Percentiles rank a stretch among this genome's conserved stretches.
Conservation (phyloP, 2,113 vertebrate genomes). For the Calypte anna region DNA sequence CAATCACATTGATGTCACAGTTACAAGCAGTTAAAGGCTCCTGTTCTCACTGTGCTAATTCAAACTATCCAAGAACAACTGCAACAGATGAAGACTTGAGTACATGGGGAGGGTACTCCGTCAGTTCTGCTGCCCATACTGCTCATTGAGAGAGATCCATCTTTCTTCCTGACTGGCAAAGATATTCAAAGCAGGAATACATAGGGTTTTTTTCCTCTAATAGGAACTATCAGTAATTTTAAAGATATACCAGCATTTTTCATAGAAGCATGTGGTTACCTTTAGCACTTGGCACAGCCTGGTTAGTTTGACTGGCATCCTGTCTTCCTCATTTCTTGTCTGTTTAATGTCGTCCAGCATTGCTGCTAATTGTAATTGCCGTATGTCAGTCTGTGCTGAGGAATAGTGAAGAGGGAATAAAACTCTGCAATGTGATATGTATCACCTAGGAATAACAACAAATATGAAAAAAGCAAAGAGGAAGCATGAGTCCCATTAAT, state of each 20-base stretch:
- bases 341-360: neutral
- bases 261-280: neutral
- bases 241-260: neutral
- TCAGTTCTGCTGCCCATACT: neutral
- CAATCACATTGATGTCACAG: neutral
- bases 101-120: neutral
- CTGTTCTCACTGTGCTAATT: neutral
- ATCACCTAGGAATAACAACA: neutral
- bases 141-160: neutral
- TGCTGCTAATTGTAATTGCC: conserved; percentile 7
- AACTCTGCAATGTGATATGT: neutral
- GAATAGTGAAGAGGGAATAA: neutral
- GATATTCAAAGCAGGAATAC: neutral
- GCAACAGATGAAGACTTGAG: neutral
- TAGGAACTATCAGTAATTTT: neutral
- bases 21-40: neutral
- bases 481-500: neutral
- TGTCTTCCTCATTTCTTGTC: neutral
- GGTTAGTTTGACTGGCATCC: neutral
- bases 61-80: neutral
- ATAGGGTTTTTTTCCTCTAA: accelerated
- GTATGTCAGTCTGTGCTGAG: neutral
- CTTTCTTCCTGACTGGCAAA: neutral
- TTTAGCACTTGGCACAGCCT: neutral
- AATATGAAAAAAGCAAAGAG: neutral